Base-by-base conservation (phyloP, 23 tunicate species). In the Halocynthia aurantium region DNA sequence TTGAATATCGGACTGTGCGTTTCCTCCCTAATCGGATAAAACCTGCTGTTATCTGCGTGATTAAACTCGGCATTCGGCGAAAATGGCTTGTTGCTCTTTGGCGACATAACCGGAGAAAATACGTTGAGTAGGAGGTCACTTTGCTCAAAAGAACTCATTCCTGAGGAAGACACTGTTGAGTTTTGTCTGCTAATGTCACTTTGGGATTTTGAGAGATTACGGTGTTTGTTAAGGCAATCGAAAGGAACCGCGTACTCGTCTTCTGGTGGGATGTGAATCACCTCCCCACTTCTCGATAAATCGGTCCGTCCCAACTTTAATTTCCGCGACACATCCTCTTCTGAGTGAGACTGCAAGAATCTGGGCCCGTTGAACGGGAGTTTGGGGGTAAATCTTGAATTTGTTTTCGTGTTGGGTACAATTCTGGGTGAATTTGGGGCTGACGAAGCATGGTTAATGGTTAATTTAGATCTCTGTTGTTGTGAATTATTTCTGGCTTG, bases 251-350 rank as follows among this genome's bases (percentile, higher is more conserved):
- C 56, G 21, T 74, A 74, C 4, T 0, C 78, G 78, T 74, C 22
- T 22, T 74, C 78, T 40, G 55, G 64, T 74, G 78, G 78, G 9
- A 74, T n/a, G 31, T 52, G 13, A 15, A 74, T 56, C 54, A 74
- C 56, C 6, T 74, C 78, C 20, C 78, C 78, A 54, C 11, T 53
- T 11, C 78, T 40, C 31, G 78, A 74, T 17, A 53, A 54, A 17
- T 64, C 8, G 19, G 31, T 53, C 21, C 64, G 17, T 2, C 56
- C 78, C 10, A 20, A 5, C 70, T 49, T 20, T 6, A 40, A 8
- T 10, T 40, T 8, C 13, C 50, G 70, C 50, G 70, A 65, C 50
- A 31, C 44, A 31, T 31, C 44, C 44, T 65, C 70, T 11, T 65
- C 70, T 8, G 70, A 65, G 22, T 10, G 10, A 9, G 70, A 65